Evolutionary conservation across 2,113 vertebrate genomes (phyloP).

Genomic region (Zosterops borbonicus): DNA sequence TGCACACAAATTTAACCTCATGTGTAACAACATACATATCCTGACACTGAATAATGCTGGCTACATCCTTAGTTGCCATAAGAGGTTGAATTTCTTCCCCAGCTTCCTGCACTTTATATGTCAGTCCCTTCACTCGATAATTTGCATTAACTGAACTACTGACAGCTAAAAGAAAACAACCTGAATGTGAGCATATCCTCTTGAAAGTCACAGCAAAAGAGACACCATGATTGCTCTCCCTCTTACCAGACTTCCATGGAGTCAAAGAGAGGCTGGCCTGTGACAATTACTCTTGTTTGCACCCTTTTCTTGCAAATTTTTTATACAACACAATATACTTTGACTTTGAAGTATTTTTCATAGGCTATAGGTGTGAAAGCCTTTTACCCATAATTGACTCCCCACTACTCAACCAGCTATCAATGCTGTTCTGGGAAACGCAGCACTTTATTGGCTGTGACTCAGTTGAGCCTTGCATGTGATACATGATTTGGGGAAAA

Average conservation of each 20-base stretch:
- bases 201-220: background rate
- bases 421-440: background rate
- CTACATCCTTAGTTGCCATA: background rate
- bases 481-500: background rate
- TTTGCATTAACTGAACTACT: background rate
- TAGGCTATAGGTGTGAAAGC: background rate
- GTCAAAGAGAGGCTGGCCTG: background rate
- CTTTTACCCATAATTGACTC: background rate
- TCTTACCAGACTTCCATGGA: fast-evolving
- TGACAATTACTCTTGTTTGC: background rate
- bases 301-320: background rate
- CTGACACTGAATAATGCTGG: background rate
- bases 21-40: background rate
- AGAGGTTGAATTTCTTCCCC: background rate
- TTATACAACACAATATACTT: background rate
- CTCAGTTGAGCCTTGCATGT: background rate
- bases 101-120: background rate
- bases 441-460: background rate
- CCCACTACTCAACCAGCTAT: background rate
- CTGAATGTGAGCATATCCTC: background rate
- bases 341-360: background rate
- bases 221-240: background rate
- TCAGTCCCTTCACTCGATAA: background rate
- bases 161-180: background rate
- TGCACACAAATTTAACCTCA: background rate